Percentiles rank a stretch among this genome's conserved stretches.
Evolutionary conservation across 2,888 invertebrate genomes (phyloP).

Genomic region (Phymatocera aterrima): DNA sequence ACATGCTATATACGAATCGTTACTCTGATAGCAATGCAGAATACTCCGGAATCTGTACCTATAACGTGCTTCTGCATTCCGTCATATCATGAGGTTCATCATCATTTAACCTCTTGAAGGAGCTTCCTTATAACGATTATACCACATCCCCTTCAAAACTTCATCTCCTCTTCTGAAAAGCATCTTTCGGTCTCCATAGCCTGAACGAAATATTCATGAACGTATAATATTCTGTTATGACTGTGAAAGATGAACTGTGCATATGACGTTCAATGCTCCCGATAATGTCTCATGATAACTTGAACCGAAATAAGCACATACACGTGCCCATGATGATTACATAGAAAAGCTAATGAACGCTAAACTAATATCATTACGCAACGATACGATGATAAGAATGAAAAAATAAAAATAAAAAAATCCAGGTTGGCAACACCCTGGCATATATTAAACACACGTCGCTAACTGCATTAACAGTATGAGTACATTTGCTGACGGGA

Average conservation of each 20-base stretch:
- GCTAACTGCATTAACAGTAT: conserved; percentile 24
- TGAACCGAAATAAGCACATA: too few species aligned
- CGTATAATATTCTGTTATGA: too few species aligned
- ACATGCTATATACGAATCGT: too few species aligned
- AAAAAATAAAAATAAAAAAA: not conserved
- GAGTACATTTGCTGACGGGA: conserved; percentile 18
- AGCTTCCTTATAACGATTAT: too few species aligned
- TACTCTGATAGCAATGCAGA: too few species aligned
- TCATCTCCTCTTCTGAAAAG: not conserved
- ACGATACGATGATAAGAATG: not conserved
- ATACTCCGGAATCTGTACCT: too few species aligned
- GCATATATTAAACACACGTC: conserved; percentile 22
- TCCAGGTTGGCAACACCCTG: not conserved
- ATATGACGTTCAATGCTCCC: not conserved
- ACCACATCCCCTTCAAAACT: not conserved
- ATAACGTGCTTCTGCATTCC: too few species aligned
- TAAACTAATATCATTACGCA: conserved; percentile 14
- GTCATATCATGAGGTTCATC: too few species aligned
- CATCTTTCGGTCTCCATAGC: too few species aligned
- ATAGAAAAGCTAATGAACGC: not conserved
- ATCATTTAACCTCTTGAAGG: too few species aligned
- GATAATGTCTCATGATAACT: not conserved
- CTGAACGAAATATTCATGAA: too few species aligned
- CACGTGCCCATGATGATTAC: not conserved
- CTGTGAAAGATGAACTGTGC: too few species aligned